Evolutionary conservation across 2,888 invertebrate genomes (phyloP).

Genomic region (Eugnorisma glareosa): DNA sequence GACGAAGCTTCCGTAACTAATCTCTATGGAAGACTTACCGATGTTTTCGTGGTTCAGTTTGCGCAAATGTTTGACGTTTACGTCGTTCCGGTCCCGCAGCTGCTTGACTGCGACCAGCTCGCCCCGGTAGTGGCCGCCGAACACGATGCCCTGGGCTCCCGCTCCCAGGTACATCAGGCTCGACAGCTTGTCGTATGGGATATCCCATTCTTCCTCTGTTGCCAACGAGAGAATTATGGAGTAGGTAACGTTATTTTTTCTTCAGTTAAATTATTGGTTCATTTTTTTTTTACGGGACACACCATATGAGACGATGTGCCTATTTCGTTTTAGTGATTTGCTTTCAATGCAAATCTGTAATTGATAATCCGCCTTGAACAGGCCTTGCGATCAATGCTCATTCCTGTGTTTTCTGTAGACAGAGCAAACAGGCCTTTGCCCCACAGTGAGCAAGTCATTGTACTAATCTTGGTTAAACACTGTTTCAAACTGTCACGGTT

Average conservation of each 20-base stretch:
- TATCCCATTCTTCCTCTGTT: slow-evolving; percentile 96
- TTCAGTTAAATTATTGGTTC: background rate
- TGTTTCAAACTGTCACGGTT: no score
- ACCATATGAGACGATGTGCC: background rate
- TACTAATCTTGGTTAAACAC: background rate
- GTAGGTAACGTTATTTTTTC: background rate
- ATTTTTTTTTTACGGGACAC: no score
- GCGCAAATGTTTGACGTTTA: slow-evolving; percentile 97
- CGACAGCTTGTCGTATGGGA: slow-evolving; percentile 96
- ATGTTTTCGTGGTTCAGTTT: slow-evolving; percentile 99
- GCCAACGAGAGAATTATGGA: slow-evolving; percentile 28
- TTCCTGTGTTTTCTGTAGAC: background rate
- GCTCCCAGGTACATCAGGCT: slow-evolving; percentile 97
- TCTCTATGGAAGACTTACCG: slow-evolving; percentile 71
- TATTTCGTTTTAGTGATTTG: slow-evolving; percentile 1
- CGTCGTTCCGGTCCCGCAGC: slow-evolving; percentile 97
- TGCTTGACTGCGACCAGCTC: slow-evolving; percentile 99
- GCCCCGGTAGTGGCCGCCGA: slow-evolving; percentile 95
- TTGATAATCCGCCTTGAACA: background rate
- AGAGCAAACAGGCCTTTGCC: background rate
- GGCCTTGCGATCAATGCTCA: background rate
- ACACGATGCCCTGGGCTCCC: slow-evolving; percentile 99
- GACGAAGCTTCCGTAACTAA: background rate
- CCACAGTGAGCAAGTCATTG: background rate
- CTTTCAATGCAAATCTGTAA: background rate